Base-by-base conservation (phyloP, 37 sponge, comb jelly and placozoan genomes). In the Oopsacas minuta region DNA sequence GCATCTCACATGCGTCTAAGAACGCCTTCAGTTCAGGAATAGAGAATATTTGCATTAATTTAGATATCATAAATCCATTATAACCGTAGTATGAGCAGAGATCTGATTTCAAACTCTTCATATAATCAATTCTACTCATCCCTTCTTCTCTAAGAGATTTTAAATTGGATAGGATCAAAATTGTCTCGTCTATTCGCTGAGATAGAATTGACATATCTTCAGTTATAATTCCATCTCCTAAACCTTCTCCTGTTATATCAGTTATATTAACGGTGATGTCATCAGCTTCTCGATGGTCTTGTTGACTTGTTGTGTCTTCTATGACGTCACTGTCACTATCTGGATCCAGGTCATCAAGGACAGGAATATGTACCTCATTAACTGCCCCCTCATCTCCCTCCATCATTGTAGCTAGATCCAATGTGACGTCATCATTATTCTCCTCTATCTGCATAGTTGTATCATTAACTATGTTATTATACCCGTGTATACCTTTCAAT, bases 21-120 rank as follows among this genome's bases (percentile, higher is more conserved):
- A 90, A 92, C 81, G 92, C 94, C 30, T 92, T 10, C 36, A 94
- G 86, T 81, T 98, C 94, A 36, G 89, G 69, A 15, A 87, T 49
- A 0, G 89, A 89, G 51, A 98, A 87, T 8, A 98, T 81, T 22
- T 93, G 86, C 83, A 93, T 86, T 1, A 98, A 84, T 34, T 93
- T 91, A 0, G 82, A 46, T 20, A 93, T 86, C 5, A 98, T 90
- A 83, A 87, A 98, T 39, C 93, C 93, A 81, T 88, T 90, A 83
- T 98, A 98, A 49, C 95, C 91, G 86, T 98, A 98, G 82, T 98
- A 93, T 37, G n/a, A 35, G 83, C 87, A 86, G 0, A 98, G 88
- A 81, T 98, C 96, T 0, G 81, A 37, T 28, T 37, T 85, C 25
- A 98, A 86, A 34, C 95, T 36, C 0, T 52, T 15, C 35, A 88